Evolutionary conservation across 2,113 vertebrate genomes (phyloP).

Genomic region (Ameiurus melas): DNA sequence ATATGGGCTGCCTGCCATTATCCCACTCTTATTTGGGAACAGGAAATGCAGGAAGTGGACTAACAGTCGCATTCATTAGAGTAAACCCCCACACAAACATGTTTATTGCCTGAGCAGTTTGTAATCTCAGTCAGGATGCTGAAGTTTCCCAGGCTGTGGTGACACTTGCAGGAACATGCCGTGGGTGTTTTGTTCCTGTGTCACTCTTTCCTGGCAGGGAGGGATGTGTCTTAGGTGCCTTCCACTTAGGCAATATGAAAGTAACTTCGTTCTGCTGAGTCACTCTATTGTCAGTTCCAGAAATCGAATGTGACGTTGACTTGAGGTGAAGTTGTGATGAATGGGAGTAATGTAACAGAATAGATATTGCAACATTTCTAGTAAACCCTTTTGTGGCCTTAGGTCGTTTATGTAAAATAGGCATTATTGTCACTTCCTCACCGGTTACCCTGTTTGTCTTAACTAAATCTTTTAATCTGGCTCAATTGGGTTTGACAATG

Average conservation of each 20-base stretch:
- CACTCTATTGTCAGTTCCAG: neutral
- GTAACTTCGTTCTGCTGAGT: neutral
- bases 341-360: neutral
- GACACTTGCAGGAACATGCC: constrained; percentile 70
- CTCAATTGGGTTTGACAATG: neutral
- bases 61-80: neutral
- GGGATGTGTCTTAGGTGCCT: constrained; percentile 38
- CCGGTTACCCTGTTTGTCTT: neutral
- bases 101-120: constrained; percentile 22
- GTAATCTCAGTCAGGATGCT: neutral
- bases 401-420: neutral
- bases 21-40: constrained; percentile 4
- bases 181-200: constrained; percentile 48
- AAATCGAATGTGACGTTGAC: neutral
- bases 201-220: constrained; percentile 54
- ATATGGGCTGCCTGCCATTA: constrained; percentile 6
- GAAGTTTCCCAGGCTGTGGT: constrained; percentile 47
- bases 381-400: neutral
- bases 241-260: neutral
- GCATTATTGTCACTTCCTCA: neutral
- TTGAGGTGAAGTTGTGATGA: neutral
- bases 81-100: constrained; percentile 28
- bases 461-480: neutral
- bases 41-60: neutral
- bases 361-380: neutral